phyloP scores from a whole-genome alignment of 2,113 vertebrate species.

The Hemiprocne comata region DNA sequence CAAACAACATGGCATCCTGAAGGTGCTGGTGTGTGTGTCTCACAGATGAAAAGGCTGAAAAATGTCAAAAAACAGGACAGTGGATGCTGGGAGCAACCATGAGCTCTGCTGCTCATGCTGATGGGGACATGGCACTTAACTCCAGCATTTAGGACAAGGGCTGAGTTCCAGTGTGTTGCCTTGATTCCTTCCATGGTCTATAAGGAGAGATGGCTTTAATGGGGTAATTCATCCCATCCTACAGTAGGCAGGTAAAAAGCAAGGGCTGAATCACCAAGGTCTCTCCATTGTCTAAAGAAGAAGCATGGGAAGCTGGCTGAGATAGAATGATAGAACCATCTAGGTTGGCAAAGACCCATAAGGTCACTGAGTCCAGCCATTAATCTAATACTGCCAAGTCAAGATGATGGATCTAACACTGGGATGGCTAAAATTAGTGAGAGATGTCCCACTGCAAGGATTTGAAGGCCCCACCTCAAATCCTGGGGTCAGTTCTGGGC shows the following conservation, averaged over 20 bases:
- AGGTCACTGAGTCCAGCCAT: too few relatives aligned
- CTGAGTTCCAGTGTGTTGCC: not conserved
- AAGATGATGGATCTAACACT: not conserved
- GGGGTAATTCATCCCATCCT: not conserved
- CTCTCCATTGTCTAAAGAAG: not conserved
- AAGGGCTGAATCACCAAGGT: not conserved
- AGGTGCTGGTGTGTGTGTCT: not conserved
- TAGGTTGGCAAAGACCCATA: not conserved
- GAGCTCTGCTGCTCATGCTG: not conserved
- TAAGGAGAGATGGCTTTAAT: not conserved
- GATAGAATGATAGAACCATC: too few relatives aligned
- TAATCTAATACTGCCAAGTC: not conserved
- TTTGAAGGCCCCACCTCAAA: too few relatives aligned
- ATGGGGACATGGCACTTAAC: not conserved
- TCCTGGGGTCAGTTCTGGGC: too few relatives aligned
- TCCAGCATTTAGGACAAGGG: not conserved
- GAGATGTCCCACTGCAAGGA: too few relatives aligned
- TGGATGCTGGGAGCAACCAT: not conserved
- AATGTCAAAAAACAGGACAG: not conserved
- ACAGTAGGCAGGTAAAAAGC: not conserved
- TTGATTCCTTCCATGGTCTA: not conserved
- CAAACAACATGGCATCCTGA: fast-evolving
- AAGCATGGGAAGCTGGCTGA: too few relatives aligned
- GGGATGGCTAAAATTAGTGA: too few relatives aligned
- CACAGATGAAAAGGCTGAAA: not conserved